Base-by-base conservation (phyloP, 2,888 invertebrate species). In the Gibbula magus region DNA sequence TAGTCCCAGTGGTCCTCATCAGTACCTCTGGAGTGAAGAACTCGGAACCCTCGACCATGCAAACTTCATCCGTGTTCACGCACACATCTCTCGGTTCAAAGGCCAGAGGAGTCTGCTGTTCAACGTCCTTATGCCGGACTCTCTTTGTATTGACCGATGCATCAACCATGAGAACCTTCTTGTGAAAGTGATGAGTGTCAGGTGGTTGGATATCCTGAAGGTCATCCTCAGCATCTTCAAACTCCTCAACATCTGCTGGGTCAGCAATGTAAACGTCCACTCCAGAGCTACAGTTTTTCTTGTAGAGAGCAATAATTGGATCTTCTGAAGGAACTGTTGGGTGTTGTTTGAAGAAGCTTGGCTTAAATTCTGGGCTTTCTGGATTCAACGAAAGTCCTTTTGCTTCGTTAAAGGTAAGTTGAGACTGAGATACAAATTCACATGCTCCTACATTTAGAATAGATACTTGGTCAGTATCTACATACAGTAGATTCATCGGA, bases 351-450 rank as follows among this genome's bases (percentile, higher is more conserved):
- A 61, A 61, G 61, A 61, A 61, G 61, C 61, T 61, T 18, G 76
- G 76, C 35, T 76, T 76, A 16, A 76, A 76, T 54, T 76, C 76
- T 20, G 76, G 76, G 35, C 54, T 76, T n/a, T 76, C 76, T 32
- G 76, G 76, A 51, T 76, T 76, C 76, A 76, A 35, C 2, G 29
- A 22, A 7, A 22, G 29, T 29, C 16, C 61, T 61, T 25, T 29
- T 16, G 61, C n/a, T 29, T 61, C 61, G 25, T 25, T 29, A 61
- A 25, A 25, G 13, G 61, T 61, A 4, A 25, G 29, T 29, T 29
- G 20, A 29, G 29, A 25, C 25, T 29, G 22, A 61, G 29, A 61
- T 8, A 29, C 61, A 25, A 61, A 61, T 22, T 61, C 61, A 25
- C 16, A 16, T 7, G 61, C 61, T 16, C 29, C 29, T 13, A 25